Evolutionary conservation across 2,888 invertebrate species (phyloP).

Genomic region (Blomia tropicalis): DNA sequence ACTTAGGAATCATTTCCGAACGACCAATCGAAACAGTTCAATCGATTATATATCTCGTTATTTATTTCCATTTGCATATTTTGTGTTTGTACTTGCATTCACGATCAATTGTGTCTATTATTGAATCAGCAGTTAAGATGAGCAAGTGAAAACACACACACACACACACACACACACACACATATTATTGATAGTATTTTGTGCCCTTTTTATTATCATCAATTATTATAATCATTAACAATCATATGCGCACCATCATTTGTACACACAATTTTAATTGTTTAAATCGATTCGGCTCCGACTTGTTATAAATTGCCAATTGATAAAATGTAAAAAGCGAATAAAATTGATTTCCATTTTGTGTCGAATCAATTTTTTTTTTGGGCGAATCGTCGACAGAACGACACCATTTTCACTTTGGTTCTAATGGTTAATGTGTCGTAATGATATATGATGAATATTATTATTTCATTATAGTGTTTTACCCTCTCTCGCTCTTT

Average conservation of each 20-base stretch:
- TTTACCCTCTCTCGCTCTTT: neutral
- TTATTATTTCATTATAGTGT: neutral
- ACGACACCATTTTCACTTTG: neutral
- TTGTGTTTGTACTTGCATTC: neutral
- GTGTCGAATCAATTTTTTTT: neutral
- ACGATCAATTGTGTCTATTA: neutral
- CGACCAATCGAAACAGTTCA: neutral
- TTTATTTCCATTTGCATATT: conserved; percentile 2
- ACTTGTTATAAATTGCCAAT: too few relatives aligned
- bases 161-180: too few relatives aligned
- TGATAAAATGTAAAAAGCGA: too few relatives aligned
- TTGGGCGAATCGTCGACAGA: too few relatives aligned
- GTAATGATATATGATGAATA: conserved; percentile 8
- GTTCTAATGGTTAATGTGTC: conserved; percentile 2
- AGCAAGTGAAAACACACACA: too few relatives aligned
- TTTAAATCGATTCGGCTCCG: too few relatives aligned
- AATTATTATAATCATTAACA: neutral
- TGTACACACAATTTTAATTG: too few relatives aligned
- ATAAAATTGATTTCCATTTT: neutral
- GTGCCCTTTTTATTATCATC: too few relatives aligned
- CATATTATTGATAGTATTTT: too few relatives aligned
- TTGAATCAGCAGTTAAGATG: neutral
- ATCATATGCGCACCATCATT: too few relatives aligned
- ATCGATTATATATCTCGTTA: neutral
- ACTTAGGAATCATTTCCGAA: neutral